phyloP scores from a whole-genome alignment of 2,888 invertebrate genomes.

The Ernsta delagoae region DNA sequence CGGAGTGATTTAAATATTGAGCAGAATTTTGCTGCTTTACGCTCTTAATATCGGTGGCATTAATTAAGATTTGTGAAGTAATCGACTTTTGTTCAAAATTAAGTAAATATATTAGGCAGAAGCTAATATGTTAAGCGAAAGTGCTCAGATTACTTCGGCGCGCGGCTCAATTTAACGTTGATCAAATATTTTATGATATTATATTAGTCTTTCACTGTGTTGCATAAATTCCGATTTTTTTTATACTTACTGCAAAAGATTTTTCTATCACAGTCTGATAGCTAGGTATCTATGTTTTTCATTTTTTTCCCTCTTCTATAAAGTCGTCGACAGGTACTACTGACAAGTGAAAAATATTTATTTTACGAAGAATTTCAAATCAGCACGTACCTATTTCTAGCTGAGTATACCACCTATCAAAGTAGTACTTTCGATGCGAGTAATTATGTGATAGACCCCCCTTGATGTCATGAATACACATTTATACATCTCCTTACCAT shows the following conservation, averaged over 20 bases:
- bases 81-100: constrained; percentile 3
- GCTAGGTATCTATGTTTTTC: too few species aligned
- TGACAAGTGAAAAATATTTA: too few species aligned
- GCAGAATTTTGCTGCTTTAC: neutral
- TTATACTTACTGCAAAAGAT: neutral
- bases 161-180: neutral
- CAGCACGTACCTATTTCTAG: too few species aligned
- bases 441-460: constrained; percentile 10
- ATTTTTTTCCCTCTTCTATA: too few species aligned
- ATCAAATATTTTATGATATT: neutral
- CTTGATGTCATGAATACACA: constrained; percentile 21
- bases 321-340: too few species aligned
- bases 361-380: too few species aligned
- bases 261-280: too few species aligned
- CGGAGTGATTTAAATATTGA: constrained; percentile 5
- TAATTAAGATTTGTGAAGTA: neutral
- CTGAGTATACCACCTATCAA: neutral
- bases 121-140: neutral
- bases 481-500: constrained; percentile 2
- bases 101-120: neutral
- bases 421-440: neutral
- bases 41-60: neutral
- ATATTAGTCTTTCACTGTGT: neutral
- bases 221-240: neutral
- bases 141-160: neutral